phyloP scores from a whole-genome alignment of 2,888 invertebrate species.

The Timandra comae region DNA sequence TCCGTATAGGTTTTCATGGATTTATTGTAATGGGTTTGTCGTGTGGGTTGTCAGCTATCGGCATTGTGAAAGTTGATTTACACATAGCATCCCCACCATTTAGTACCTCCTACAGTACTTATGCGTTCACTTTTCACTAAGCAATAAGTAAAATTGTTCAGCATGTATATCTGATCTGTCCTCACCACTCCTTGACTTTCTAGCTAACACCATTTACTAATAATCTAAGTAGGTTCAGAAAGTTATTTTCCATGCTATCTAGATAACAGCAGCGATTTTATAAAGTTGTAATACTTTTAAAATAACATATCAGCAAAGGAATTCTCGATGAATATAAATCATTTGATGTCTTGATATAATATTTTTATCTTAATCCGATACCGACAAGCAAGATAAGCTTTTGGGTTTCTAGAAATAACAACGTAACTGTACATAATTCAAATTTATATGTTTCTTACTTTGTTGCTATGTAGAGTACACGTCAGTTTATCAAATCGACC shows the following conservation, averaged over 20 bases:
- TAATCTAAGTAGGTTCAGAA: no score
- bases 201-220: constrained; percentile 11
- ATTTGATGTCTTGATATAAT: no score
- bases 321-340: no score
- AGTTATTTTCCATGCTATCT: constrained; percentile 6
- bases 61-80: constrained; percentile 64
- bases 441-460: no score
- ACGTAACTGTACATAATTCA: no score
- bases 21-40: constrained; percentile 38
- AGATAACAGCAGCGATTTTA: constrained; percentile 17
- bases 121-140: constrained; percentile 35
- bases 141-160: constrained; percentile 8
- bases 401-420: no score
- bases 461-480: no score
- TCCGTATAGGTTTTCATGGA: constrained; percentile 38
- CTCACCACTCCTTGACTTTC: constrained; percentile 16
- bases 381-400: no score
- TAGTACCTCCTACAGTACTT: constrained; percentile 6
- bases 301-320: no score
- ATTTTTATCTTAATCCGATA: no score
- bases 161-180: constrained; percentile 4
- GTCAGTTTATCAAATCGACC: constrained; percentile 1
- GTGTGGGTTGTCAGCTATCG: constrained; percentile 32
- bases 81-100: constrained; percentile 33
- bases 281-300: neutral